Evolutionary conservation across 1,140 invertebrate genomes (phyloP).

Genomic region (Formica exsecta): DNA sequence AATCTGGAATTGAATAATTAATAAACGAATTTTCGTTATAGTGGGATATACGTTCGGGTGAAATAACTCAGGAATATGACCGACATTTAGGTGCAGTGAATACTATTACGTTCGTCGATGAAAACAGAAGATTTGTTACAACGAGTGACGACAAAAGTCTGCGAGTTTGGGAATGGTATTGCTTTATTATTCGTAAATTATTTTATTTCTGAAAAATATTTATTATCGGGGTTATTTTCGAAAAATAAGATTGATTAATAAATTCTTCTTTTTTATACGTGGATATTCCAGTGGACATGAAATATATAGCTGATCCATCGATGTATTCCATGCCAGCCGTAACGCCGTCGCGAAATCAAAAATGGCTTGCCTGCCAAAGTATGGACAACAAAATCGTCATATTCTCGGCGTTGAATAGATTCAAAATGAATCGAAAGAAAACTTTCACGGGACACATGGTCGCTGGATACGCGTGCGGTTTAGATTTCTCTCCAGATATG

Average conservation of each 20-base stretch:
- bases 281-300: slow-evolving; percentile 99
- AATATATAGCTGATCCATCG: slow-evolving; percentile 99
- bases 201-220: background rate
- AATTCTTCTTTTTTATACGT: slow-evolving; percentile 84
- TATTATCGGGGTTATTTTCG: background rate
- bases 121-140: slow-evolving; percentile 98
- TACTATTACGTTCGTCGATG: slow-evolving; percentile 99
- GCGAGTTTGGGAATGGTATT: slow-evolving; percentile 99
- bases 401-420: slow-evolving; percentile 95
- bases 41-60: slow-evolving; percentile 98
- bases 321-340: slow-evolving; percentile 99
- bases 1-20: background rate
- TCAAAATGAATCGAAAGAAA: slow-evolving; percentile 99
- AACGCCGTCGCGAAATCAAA: slow-evolving; percentile 97
- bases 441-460: slow-evolving; percentile 97
- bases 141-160: slow-evolving; percentile 99
- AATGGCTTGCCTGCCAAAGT: slow-evolving; percentile 99
- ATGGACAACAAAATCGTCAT: slow-evolving; percentile 99
- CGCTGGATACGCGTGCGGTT: slow-evolving; percentile 98
- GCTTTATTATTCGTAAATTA: background rate
- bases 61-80: slow-evolving; percentile 99
- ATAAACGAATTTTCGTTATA: slow-evolving; percentile 84
- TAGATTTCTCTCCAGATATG: slow-evolving; percentile 99
- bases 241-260: slow-evolving; percentile 3
- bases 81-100: slow-evolving; percentile 99